These are phyloP conservation scores for Cancer borealis DNA, from an alignment of 2,888 invertebrate genomes.

Conservation along the genomic window DNA sequence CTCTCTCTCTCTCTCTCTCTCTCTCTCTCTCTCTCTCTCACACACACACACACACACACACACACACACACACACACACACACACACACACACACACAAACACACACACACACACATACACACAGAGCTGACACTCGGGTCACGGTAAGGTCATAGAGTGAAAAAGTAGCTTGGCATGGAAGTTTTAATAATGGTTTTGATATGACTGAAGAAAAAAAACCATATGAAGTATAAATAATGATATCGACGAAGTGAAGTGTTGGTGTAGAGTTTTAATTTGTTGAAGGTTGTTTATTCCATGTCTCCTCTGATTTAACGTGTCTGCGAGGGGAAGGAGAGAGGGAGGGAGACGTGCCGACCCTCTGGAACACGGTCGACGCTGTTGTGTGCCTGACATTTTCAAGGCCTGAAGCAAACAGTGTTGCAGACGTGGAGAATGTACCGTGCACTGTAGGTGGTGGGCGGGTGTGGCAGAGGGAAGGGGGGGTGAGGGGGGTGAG, in stretches of 20 bases:
- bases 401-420: not conserved
- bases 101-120: slow-evolving; percentile 25
- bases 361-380: not conserved
- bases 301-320: not conserved
- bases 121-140: not conserved
- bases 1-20: not conserved
- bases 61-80: slow-evolving; percentile 13
- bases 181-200: not conserved
- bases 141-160: not conserved
- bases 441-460: not conserved
- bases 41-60: slow-evolving; percentile 8
- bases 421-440: not conserved
- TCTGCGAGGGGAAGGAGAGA: not conserved
- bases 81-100: slow-evolving; percentile 20
- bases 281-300: not conserved
- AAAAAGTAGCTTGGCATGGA: not conserved
- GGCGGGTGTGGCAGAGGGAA: not conserved
- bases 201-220: not conserved
- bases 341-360: not conserved
- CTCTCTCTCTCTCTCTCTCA: not conserved
- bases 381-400: not conserved
- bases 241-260: not conserved
- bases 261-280: not conserved
- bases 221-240: not conserved
- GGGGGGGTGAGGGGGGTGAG: not conserved